Evolutionary conservation across 37 sponge, comb jelly and placozoan genomes (phyloP).

Genomic region (Hormiphora californensis): DNA sequence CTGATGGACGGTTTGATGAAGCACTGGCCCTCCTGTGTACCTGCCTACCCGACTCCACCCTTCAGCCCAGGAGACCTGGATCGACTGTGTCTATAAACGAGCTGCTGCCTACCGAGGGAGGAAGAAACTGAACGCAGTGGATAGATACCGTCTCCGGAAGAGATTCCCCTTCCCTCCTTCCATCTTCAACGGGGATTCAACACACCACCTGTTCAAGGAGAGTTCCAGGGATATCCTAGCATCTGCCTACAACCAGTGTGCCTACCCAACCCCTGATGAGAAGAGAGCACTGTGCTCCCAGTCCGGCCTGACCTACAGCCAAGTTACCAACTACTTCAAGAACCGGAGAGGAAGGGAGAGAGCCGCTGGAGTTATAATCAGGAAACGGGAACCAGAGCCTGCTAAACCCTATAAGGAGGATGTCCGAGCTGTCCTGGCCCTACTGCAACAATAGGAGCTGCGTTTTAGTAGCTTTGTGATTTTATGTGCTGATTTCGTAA

Average conservation of each 20-base stretch:
- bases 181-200: conserved; percentile 35
- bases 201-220: conserved; percentile 44
- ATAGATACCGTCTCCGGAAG: conserved; percentile 39
- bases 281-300: neutral
- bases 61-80: neutral
- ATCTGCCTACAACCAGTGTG: neutral
- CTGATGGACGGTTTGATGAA: conserved; percentile 44
- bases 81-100: neutral
- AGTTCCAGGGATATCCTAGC: neutral
- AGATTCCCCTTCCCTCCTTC: neutral
- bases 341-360: conserved; percentile 37
- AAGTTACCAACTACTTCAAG: conserved; percentile 52
- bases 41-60: conserved; percentile 1
- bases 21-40: conserved; percentile 11
- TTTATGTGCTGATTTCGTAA: no score
- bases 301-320: conserved; percentile 11
- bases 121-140: conserved; percentile 42
- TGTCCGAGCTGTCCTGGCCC: no score
- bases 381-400: no score
- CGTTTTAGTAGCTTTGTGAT: no score
- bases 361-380: neutral
- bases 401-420: no score
- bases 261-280: conserved; percentile 49
- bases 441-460: no score
- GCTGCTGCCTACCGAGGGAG: neutral